These are phyloP conservation scores for Troilus luridus DNA, from an alignment of 2,888 invertebrate genomes.

Conservation along the genomic window DNA sequence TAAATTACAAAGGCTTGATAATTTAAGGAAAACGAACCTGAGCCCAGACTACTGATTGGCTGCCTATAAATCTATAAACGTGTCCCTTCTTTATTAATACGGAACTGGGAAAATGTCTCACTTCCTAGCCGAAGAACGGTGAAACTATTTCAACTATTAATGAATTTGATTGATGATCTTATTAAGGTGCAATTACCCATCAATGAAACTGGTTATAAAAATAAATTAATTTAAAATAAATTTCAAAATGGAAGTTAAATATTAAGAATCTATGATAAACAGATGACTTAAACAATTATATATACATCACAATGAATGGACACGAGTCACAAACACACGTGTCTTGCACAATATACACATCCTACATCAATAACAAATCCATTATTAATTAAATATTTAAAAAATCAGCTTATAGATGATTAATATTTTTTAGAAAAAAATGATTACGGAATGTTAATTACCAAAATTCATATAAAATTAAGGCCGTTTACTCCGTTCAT, in stretches of 20 bases:
- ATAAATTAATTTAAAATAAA: neutral
- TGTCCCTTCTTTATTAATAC: neutral
- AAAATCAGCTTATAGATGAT: neutral
- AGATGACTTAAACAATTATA: too few relatives aligned
- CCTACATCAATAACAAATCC: too few relatives aligned
- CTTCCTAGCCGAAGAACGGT: neutral
- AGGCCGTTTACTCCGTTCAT: conserved; percentile 12
- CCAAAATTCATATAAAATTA: neutral
- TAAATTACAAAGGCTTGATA: conserved; percentile 8
- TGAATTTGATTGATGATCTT: neutral
- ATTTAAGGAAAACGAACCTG: neutral
- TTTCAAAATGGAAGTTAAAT: too few relatives aligned
- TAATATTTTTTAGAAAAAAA: neutral
- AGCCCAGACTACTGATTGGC: neutral
- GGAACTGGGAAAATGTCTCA: neutral
- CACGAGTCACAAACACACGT: too few relatives aligned
- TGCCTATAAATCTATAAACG: neutral
- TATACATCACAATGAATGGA: too few relatives aligned
- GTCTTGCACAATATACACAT: too few relatives aligned
- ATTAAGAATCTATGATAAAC: too few relatives aligned
- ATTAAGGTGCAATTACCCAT: neutral
- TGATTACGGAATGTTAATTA: neutral
- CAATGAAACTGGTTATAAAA: neutral
- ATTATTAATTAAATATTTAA: neutral
- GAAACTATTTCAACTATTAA: conserved; percentile 3